A percentile compares a stretch with the other conserved stretches of the same genome.
These are phyloP conservation scores for Rhynchophorus ferrugineus DNA, from an alignment of 1,140 invertebrate genomes.

Conservation along the genomic window DNA sequence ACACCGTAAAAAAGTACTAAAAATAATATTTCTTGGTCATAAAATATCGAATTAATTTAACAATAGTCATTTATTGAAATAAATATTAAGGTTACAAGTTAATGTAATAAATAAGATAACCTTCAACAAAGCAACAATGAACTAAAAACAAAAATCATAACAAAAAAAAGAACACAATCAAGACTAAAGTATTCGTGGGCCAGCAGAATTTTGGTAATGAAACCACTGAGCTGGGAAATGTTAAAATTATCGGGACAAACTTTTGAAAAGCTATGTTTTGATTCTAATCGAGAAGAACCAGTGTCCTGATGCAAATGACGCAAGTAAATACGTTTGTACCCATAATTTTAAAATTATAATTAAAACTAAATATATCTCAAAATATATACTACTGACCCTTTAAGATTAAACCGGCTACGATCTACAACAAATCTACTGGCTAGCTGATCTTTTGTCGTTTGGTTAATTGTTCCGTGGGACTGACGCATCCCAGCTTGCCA, in stretches of 20 bases:
- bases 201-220: not conserved
- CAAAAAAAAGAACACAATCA: constrained; percentile 6
- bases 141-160: constrained; percentile 5
- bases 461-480: constrained; percentile 34
- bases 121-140: constrained; percentile 4
- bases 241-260: too few relatives aligned
- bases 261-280: too few relatives aligned
- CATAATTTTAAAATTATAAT: too few relatives aligned
- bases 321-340: too few relatives aligned
- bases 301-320: too few relatives aligned
- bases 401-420: constrained; percentile 15
- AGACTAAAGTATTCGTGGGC: constrained; percentile 1
- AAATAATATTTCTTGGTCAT: too few relatives aligned
- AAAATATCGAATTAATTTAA: too few relatives aligned
- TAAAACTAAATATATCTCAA: too few relatives aligned
- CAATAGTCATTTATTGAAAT: not conserved
- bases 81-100: constrained; percentile 3
- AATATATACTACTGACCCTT: constrained; percentile 5
- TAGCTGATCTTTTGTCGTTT: constrained; percentile 41
- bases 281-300: too few relatives aligned
- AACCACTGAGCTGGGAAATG: too few relatives aligned
- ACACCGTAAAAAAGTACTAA: too few relatives aligned
- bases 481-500: constrained; percentile 34
- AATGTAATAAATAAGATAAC: constrained; percentile 1
- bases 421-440: constrained; percentile 23